Percentiles rank a stretch among this genome's conserved stretches.
phyloP scores from a whole-genome alignment of 2,888 invertebrate genomes.

The Neoscelio sp. region DNA sequence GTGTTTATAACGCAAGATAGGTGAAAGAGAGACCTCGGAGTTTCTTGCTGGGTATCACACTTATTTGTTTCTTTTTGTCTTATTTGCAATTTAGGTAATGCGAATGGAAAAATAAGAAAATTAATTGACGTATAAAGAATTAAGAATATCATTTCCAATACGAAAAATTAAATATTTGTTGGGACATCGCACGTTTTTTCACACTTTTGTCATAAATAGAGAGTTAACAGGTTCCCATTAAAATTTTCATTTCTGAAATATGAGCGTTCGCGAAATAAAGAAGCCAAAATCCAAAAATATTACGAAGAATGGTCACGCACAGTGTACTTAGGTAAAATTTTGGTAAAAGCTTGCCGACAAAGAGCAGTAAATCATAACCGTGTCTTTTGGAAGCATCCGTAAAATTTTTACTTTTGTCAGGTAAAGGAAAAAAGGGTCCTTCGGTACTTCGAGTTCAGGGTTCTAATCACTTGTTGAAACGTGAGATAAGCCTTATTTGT shows the following conservation, averaged over 20 bases:
- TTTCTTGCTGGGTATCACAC: slow-evolving; percentile 34
- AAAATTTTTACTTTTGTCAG: neutral
- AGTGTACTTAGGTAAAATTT: slow-evolving; percentile 14
- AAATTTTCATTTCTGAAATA: too few species aligned
- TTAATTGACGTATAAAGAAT: too few species aligned
- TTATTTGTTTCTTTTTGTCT: slow-evolving; percentile 25
- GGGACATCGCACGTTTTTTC: too few species aligned
- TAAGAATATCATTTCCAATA: too few species aligned
- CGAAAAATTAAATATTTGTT: too few species aligned
- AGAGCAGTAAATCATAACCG: slow-evolving; percentile 30
- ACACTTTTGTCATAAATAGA: too few species aligned
- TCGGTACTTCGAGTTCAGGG: slow-evolving; percentile 6
- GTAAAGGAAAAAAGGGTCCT: slow-evolving; percentile 21
- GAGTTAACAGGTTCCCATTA: too few species aligned
- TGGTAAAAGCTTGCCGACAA: slow-evolving; percentile 31
- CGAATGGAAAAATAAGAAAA: too few species aligned
- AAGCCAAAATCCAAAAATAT: too few species aligned
- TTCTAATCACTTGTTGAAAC: slow-evolving; percentile 37
- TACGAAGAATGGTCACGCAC: neutral
- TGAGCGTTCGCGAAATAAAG: too few species aligned
- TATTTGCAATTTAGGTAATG: too few species aligned
- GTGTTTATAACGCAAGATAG: slow-evolving; percentile 73
- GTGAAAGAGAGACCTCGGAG: slow-evolving; percentile 54
- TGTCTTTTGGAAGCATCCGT: slow-evolving; percentile 21
- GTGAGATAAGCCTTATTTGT: slow-evolving; percentile 49